Percentiles rank a stretch among this genome's conserved stretches.
Conservation (phyloP, 2,888 invertebrate species). For the Malthinus flaveolus region DNA sequence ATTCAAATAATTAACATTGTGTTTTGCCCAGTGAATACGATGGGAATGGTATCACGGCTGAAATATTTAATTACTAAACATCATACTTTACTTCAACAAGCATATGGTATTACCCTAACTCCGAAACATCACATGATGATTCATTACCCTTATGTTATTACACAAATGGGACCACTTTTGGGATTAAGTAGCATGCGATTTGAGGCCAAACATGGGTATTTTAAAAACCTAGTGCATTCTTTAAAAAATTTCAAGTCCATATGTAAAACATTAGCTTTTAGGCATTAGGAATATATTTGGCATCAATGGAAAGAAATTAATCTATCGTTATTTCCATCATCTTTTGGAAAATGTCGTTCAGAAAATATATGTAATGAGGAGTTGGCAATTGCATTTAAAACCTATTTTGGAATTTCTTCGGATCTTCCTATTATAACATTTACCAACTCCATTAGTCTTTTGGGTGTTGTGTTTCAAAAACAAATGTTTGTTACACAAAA, state of each 20-base stretch:
- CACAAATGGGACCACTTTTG: conserved; percentile 19
- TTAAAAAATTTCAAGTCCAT: conserved; percentile 19
- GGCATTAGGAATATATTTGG: conserved; percentile 21
- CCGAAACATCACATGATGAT: conserved; percentile 23
- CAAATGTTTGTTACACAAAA: conserved; percentile 6
- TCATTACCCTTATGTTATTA: conserved; percentile 16
- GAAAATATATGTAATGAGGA: neutral
- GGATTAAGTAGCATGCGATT: conserved; percentile 15
- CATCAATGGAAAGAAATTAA: conserved; percentile 12
- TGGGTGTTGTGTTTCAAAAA: conserved; percentile 1
- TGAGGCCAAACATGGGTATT: conserved; percentile 22
- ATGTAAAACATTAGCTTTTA: conserved; percentile 14
- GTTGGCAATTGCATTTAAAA: neutral
- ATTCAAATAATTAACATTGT: conserved; percentile 2
- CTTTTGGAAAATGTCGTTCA: conserved; percentile 3
- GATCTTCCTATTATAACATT: neutral
- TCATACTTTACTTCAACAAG: conserved; percentile 10
- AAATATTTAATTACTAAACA: conserved; percentile 7
- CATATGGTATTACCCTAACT: conserved; percentile 13
- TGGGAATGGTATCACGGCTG: conserved; percentile 6
- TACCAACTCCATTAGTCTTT: neutral
- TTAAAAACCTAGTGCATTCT: conserved; percentile 12
- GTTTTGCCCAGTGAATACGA: conserved; percentile 8
- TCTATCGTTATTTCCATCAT: neutral
- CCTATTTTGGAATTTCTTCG: neutral